These are phyloP conservation scores for Orchesellides sinensis DNA, from an alignment of 2,888 invertebrate genomes.

Conservation along the genomic window DNA sequence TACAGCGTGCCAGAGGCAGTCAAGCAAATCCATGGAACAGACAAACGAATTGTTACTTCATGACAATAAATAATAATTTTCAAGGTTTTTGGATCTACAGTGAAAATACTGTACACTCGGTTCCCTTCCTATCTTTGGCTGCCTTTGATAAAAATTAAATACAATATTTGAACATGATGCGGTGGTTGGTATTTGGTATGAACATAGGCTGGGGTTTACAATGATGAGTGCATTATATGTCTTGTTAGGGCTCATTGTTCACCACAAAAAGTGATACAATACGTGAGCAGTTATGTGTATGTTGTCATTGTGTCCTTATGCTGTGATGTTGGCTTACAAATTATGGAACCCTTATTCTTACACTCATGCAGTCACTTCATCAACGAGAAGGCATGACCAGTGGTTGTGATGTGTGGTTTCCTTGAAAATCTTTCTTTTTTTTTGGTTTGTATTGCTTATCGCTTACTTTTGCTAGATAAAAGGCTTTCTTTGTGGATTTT, in stretches of 20 bases:
- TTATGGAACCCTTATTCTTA: conserved; percentile 51
- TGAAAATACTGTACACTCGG: conserved; percentile 42
- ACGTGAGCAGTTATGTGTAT: conserved; percentile 56
- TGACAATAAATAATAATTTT: conserved; percentile 68
- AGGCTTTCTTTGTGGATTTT: background rate
- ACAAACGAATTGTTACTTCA: conserved; percentile 53
- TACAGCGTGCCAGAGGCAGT: conserved; percentile 61
- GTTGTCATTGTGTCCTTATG: conserved; percentile 47
- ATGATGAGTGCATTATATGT: conserved; percentile 71
- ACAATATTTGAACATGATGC: background rate
- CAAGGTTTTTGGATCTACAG: conserved; percentile 55
- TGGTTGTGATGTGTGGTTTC: conserved; percentile 40
- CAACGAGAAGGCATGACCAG: conserved; percentile 66
- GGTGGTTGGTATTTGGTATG: background rate
- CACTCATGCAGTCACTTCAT: conserved; percentile 60
- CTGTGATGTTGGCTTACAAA: conserved; percentile 62
- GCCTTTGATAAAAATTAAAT: background rate
- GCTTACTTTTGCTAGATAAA: background rate
- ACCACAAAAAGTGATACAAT: conserved; percentile 60
- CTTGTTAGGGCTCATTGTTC: conserved; percentile 74
- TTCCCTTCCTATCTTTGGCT: conserved; percentile 42
- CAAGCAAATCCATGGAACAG: conserved; percentile 48
- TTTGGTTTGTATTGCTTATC: conserved; percentile 47
- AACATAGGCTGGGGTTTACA: background rate
- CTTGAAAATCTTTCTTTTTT: conserved; percentile 43